Evolutionary conservation across 2,113 vertebrate genomes (phyloP), one percentile per base, ranked within the genome.

Genomic region (Carassius auratus): DNA sequence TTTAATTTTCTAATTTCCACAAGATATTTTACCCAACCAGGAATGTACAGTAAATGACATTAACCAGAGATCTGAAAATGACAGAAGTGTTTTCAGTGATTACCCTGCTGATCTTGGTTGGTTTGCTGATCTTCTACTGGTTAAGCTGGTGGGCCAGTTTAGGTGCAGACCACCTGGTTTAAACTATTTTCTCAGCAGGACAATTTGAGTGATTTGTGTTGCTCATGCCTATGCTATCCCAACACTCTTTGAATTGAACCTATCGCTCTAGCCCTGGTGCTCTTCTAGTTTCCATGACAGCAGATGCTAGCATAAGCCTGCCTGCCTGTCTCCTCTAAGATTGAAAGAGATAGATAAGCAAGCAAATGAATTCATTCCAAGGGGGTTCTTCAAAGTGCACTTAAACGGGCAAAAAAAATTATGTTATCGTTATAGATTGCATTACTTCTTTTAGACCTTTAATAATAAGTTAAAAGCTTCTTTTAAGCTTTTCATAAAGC

Each of bases 211-310:
- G 26, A 36, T 77, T 77, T 19, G 23, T 33, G n/a, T 48, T 75
- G 42, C 71, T 81, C 45, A 69, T 69, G 23, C 23, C 0, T 10
- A 36, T n/a, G 26, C 42, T 36, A 69, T 55, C 80, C 80, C 26
- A 69, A 36, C 45, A 69, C 26, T 82, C 64, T 82, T 82, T 69
- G 64, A 69, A 55, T 48, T 82, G 26, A 74, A 76, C 48, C 83
- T 81, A 50, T 88, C 81, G 68, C 84, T 76, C 76, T n/a, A 81
- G 26, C 85, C 38, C 45, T 57, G 33, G 64, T 83, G 77, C 69
- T 81, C 69, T 81, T 83, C 38, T 81, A 48, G 89, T 88, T 87
- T 79, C 88, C 85, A 88, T 90, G 90, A 87, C 85, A 91, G 85
- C 86, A 83, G 73, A 88, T 82, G 85, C 38, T 85, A 42, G 78